Evolutionary conservation across 2,888 invertebrate species (phyloP), one percentile per base, ranked within the genome.

Genomic region (Calephelis perditalis): DNA sequence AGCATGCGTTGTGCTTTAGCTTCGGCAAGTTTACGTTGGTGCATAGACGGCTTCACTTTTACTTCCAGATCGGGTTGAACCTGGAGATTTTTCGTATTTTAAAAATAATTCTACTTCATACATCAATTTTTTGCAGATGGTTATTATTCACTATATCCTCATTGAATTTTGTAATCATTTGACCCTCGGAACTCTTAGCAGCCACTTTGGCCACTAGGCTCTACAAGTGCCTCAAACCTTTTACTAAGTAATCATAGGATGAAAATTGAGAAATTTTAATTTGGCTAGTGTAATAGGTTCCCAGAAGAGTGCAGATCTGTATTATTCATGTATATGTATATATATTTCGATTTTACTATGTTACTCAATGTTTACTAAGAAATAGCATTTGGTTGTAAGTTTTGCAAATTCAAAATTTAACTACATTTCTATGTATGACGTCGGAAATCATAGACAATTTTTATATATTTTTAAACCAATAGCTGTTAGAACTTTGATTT

Each of bases 21-120:
- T 71, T 91, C 96, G 56, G 96, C 94, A 71, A 96, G 91, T 77
- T 96, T 97, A 57, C 97, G 93, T 75, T 88, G 67, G 76, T 97
- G 94, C 70, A 97, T 93, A 55, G 97, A 97, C 11, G 98, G 98
- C 85, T 99, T 99, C 72, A 98, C 96, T 81, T 99, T 98, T 55
- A 99, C 99, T 59, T 98, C 96, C 70, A 99, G 91, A 83, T 97
- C 97, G 0, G 99, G 99, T 65, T 93, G 93, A 37, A 93, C 93
- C 91, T 91, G 73, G 5, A 56, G 6, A 8, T 40, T 40, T 40
- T 40, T 40, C 40, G 8, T 40, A 40, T 6, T 5, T 7, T 40
- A 40, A 40, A 40, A 40, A 40, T 40, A 40, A 40, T 4, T 40
- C 8, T 26, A 9, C 9, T 40, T 10, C 10, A 43, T 52, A 59